phyloP scores from a whole-genome alignment of 2,888 invertebrate species.

The Baccha elongata region DNA sequence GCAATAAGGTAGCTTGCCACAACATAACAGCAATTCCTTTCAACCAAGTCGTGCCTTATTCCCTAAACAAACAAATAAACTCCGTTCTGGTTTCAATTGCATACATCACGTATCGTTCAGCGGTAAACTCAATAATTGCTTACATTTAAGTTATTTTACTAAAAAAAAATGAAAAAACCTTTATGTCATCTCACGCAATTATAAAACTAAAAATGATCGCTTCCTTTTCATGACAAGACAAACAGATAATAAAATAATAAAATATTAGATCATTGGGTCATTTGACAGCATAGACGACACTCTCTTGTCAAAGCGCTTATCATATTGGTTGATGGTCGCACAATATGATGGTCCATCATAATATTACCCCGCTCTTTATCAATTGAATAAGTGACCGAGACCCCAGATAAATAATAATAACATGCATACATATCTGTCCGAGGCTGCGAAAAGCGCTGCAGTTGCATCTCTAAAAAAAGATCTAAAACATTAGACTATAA shows the following conservation, averaged over 20 bases:
- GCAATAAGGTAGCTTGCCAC: too few species aligned
- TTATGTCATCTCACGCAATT: conserved; percentile 51
- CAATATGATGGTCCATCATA: conserved; percentile 46
- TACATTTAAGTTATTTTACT: not conserved
- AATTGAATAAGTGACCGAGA: conserved; percentile 74
- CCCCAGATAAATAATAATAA: conserved; percentile 62
- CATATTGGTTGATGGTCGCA: conserved; percentile 48
- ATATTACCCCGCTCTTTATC: conserved; percentile 47
- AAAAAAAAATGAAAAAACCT: too few species aligned
- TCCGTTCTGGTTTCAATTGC: too few species aligned
- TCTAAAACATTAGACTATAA: not conserved
- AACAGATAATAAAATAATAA: not conserved
- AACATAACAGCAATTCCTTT: too few species aligned
- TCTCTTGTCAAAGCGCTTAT: conserved; percentile 30
- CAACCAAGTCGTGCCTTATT: too few species aligned
- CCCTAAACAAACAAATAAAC: too few species aligned
- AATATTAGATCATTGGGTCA: conserved; percentile 69
- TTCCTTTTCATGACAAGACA: conserved; percentile 47
- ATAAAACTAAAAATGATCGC: conserved; percentile 61
- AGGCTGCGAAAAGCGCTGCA: conserved; percentile 70
- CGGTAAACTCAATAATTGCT: not conserved
- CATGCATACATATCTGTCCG: conserved; percentile 50
- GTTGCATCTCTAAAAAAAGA: conserved; percentile 6
- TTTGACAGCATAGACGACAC: conserved; percentile 53
- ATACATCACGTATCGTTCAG: too few species aligned